Conservation (phyloP, 2,113 vertebrate genomes). For the Melanocharis versteri region DNA sequence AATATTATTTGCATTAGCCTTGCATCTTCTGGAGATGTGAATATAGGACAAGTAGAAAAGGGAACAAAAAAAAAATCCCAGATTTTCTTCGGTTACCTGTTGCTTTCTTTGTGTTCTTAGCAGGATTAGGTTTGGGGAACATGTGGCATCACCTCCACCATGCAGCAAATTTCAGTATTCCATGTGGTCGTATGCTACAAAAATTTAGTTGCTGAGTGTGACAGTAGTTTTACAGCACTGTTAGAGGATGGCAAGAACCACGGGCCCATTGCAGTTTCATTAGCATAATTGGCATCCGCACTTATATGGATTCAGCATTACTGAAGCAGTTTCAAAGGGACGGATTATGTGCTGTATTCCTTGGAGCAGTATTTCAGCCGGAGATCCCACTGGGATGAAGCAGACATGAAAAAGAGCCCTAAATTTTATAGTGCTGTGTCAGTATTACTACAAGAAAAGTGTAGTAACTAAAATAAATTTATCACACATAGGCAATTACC, state of each 20-base stretch:
- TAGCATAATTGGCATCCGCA: conserved; percentile 13
- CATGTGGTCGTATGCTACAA: rapidly evolving
- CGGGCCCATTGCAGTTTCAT: background rate
- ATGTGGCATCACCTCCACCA: background rate
- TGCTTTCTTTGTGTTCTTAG: background rate
- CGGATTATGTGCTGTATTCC: conserved; percentile 52
- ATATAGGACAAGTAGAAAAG: background rate
- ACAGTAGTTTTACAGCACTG: background rate
- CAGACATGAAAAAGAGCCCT: conserved; percentile 44
- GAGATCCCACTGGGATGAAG: conserved; percentile 37
- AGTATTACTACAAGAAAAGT: conserved; percentile 17
- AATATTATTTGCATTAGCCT: background rate
- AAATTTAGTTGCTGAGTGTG: conserved; percentile 1
- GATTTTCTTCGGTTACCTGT: background rate
- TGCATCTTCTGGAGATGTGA: background rate
- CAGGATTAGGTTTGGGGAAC: background rate
- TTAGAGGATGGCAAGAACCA: background rate
- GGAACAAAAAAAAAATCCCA: background rate
- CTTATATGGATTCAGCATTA: conserved; percentile 35
- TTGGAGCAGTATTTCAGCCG: conserved; percentile 15
- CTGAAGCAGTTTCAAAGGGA: conserved; percentile 45
- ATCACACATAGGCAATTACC: background rate
- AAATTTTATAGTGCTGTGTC: conserved; percentile 45
- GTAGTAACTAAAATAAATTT: conserved; percentile 4
- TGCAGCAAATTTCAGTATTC: background rate